These are phyloP conservation scores for Lacerta bilineata DNA, from an alignment of 2,797 vertebrate species.

Conservation along the genomic window DNA sequence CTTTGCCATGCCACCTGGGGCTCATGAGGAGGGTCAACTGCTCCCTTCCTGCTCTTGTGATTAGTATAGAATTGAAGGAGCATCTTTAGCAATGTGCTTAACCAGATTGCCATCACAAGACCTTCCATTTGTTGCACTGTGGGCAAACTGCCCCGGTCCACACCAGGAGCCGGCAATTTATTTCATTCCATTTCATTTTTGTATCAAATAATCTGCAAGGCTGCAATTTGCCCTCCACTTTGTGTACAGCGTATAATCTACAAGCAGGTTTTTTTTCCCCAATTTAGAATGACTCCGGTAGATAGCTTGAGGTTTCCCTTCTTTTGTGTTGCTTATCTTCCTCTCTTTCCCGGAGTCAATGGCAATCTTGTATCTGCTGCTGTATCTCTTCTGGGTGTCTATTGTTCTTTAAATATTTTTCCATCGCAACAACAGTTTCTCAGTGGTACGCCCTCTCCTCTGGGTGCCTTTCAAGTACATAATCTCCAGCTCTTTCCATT, in stretches of 20 bases:
- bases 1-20: too few species aligned
- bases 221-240: constrained; percentile 9
- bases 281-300: neutral
- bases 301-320: constrained; percentile 25
- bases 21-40: too few species aligned
- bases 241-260: neutral
- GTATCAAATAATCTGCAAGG: neutral
- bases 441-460: constrained; percentile 41
- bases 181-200: neutral
- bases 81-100: neutral
- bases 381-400: constrained; percentile 63
- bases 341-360: constrained; percentile 34
- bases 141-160: too few species aligned
- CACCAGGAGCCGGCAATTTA: neutral
- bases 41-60: neutral
- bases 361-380: constrained; percentile 47
- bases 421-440: constrained; percentile 48
- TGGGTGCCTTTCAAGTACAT: constrained; percentile 45
- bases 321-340: constrained; percentile 24
- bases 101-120: neutral
- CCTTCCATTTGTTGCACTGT: neutral
- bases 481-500: constrained; percentile 55
- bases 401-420: constrained; percentile 57
- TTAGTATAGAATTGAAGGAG: too few species aligned
- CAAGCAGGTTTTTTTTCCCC: constrained; percentile 11